These are phyloP conservation scores for Idaea straminata DNA, from an alignment of 2,888 invertebrate genomes.

Conservation along the genomic window DNA sequence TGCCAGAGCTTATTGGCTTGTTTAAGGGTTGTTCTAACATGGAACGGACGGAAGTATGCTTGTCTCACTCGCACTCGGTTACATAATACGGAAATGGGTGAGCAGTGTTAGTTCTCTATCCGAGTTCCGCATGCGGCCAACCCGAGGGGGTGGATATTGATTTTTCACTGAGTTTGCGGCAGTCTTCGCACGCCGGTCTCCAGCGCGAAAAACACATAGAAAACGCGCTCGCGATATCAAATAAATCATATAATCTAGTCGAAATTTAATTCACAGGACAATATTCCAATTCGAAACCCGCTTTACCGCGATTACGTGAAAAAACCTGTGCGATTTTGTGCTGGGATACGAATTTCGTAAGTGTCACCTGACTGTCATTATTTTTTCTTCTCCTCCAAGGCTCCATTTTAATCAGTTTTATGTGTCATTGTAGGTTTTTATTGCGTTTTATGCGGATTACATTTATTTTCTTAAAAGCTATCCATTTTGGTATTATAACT, in stretches of 20 bases:
- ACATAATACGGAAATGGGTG: slow-evolving; percentile 76
- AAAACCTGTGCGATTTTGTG: slow-evolving; percentile 58
- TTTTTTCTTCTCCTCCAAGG: slow-evolving; percentile 42
- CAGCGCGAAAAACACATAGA: slow-evolving; percentile 72
- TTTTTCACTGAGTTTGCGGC: slow-evolving; percentile 76
- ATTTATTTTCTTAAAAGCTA: slow-evolving; percentile 20
- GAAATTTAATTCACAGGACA: slow-evolving; percentile 39
- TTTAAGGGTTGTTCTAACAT: slow-evolving; percentile 53
- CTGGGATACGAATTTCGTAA: slow-evolving; percentile 68
- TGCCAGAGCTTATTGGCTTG: slow-evolving; percentile 58
- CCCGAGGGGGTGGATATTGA: slow-evolving; percentile 71
- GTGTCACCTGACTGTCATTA: slow-evolving; percentile 44
- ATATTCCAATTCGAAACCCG: slow-evolving; percentile 31
- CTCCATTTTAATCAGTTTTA: slow-evolving; percentile 55
- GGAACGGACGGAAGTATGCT: slow-evolving; percentile 44
- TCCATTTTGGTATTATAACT: slow-evolving; percentile 6
- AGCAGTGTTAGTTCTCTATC: slow-evolving; percentile 63
- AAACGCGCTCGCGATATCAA: slow-evolving; percentile 64
- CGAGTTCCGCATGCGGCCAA: slow-evolving; percentile 73
- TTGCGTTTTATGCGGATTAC: slow-evolving; percentile 25
- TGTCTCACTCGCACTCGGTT: slow-evolving; percentile 60
- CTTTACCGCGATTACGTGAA: slow-evolving; percentile 33
- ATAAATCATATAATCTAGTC: slow-evolving; percentile 50
- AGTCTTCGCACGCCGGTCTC: slow-evolving; percentile 73
- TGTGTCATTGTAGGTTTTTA: slow-evolving; percentile 38